Conservation (phyloP, 2,797 vertebrate species). For the Gadopsis marmoratus region DNA sequence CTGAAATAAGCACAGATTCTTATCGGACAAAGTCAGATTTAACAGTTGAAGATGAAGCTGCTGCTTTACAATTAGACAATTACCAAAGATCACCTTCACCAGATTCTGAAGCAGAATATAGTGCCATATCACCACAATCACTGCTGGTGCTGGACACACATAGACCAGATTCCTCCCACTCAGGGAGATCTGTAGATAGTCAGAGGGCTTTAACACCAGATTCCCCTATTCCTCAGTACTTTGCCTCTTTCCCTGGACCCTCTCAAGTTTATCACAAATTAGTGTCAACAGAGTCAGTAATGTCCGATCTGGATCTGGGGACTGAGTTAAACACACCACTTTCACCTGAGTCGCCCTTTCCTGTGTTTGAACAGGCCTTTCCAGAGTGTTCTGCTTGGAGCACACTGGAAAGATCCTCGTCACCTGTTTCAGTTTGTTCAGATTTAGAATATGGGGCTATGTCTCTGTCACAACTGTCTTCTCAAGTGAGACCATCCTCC, state of each 20-base stretch:
- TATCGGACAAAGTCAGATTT: constrained; percentile 12
- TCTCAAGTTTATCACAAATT: constrained; percentile 40
- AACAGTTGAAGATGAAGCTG: neutral
- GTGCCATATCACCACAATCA: constrained; percentile 44
- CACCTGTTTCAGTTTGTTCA: constrained; percentile 53
- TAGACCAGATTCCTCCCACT: constrained; percentile 59
- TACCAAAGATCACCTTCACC: constrained; percentile 45
- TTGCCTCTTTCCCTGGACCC: neutral
- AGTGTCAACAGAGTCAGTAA: constrained; percentile 61
- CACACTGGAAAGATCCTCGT: constrained; percentile 34
- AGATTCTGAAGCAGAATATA: constrained; percentile 61
- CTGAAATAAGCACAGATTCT: constrained; percentile 19
- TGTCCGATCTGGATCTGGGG: constrained; percentile 54
- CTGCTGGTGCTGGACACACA: constrained; percentile 6
- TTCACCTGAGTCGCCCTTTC: constrained; percentile 72
- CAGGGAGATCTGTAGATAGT: constrained; percentile 47
- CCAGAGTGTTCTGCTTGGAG: constrained; percentile 23
- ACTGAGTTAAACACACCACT: constrained; percentile 34
- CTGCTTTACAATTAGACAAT: constrained; percentile 4
- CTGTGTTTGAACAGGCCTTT: constrained; percentile 52
- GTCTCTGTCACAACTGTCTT: constrained; percentile 16
- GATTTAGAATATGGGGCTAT: constrained; percentile 27
- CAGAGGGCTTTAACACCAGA: constrained; percentile 61
- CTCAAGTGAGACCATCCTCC: constrained; percentile 50
- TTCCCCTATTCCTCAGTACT: constrained; percentile 62